Percentiles rank a stretch among this genome's conserved stretches.
phyloP scores from a whole-genome alignment of 2,113 vertebrate species.

The Sebastes fasciatus region DNA sequence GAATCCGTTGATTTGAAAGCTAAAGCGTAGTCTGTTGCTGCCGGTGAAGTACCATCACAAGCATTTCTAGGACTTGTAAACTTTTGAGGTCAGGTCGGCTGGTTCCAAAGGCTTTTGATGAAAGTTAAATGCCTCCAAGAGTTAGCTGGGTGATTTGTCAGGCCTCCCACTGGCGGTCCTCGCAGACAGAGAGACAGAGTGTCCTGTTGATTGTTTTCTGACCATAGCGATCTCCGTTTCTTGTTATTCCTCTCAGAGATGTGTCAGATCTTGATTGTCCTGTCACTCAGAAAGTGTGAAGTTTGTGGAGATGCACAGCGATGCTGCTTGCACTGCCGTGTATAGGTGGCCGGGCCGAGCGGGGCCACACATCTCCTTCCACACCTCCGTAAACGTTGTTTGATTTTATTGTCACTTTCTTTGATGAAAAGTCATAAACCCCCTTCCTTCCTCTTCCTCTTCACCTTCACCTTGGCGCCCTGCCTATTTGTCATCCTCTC shows the following conservation, averaged over 20 bases:
- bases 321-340: not conserved
- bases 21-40: not conserved
- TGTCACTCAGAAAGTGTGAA: slow-evolving; percentile 39
- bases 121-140: not conserved
- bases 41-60: not conserved
- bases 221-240: not conserved
- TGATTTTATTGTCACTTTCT: slow-evolving; percentile 53
- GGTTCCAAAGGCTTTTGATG: not conserved
- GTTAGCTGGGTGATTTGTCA: slow-evolving; percentile 10
- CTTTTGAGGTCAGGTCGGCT: not conserved
- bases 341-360: not conserved
- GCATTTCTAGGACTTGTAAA: not conserved
- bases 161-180: not conserved
- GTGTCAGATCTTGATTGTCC: slow-evolving; percentile 48
- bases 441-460: not conserved
- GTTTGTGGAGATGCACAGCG: not conserved
- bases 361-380: not conserved
- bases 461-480: slow-evolving; percentile 15
- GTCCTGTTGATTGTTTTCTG: not conserved
- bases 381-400: slow-evolving; percentile 4
- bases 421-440: slow-evolving; percentile 48
- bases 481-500: slow-evolving; percentile 30
- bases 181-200: not conserved
- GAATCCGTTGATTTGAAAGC: slow-evolving; percentile 5
- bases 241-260: slow-evolving; percentile 6